Conservation (phyloP, 1,140 invertebrate genomes). For the Microvelia longipes region DNA sequence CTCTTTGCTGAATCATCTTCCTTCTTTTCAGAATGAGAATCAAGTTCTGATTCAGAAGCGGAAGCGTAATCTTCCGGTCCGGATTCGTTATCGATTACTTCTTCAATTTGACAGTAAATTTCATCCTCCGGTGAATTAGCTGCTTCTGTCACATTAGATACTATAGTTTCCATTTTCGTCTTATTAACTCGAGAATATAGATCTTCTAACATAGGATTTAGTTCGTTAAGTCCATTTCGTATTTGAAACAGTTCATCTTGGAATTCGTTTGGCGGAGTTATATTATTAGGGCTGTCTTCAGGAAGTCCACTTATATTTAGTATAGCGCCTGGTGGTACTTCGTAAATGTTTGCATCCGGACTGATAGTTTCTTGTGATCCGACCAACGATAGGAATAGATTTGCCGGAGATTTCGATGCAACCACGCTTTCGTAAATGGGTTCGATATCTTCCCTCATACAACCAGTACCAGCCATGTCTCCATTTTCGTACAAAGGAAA, state of each 20-base stretch:
- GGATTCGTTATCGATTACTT: not conserved
- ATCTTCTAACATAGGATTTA: slow-evolving; percentile 1
- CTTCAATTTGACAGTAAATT: too few relatives aligned
- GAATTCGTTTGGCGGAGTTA: slow-evolving; percentile 15
- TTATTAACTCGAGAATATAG: slow-evolving; percentile 9
- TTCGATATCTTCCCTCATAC: slow-evolving; percentile 9
- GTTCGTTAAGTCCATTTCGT: not conserved
- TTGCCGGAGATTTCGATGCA: slow-evolving; percentile 3
- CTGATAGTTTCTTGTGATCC: slow-evolving; percentile 11
- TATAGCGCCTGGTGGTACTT: slow-evolving; percentile 16
- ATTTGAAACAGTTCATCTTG: slow-evolving; percentile 12
- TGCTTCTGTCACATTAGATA: slow-evolving; percentile 1
- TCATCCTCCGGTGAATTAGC: not conserved
- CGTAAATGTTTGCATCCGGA: slow-evolving; percentile 16
- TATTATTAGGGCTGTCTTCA: slow-evolving; percentile 2
- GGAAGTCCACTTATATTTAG: slow-evolving; percentile 1
- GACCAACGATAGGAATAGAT: slow-evolving; percentile 13
- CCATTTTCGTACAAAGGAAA: slow-evolving; percentile 5
- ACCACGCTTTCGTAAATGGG: slow-evolving; percentile 14
- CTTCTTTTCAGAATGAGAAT: not conserved
- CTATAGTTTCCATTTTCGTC: not conserved
- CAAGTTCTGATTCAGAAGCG: slow-evolving; percentile 3
- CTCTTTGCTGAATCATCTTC: not conserved
- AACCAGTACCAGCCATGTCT: not conserved
- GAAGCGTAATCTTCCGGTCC: not conserved